Percentiles rank a stretch among this genome's conserved stretches.
Conservation (phyloP, 2,888 invertebrate species). For the Aphodius granarius region DNA sequence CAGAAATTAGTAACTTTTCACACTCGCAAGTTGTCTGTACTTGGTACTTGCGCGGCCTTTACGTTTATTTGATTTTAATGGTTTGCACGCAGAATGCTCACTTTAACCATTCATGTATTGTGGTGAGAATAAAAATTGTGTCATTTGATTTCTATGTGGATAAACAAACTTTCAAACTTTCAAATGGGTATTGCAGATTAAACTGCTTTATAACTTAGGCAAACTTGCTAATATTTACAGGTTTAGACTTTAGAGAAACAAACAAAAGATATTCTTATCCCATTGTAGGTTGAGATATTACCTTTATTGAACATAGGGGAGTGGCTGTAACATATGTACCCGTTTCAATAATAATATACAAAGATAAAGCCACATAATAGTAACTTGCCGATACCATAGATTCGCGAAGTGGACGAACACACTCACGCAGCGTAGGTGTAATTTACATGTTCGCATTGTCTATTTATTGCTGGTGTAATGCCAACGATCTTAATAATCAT, state of each 20-base stretch:
- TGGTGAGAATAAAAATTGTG: background rate
- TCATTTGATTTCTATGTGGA: background rate
- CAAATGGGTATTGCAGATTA: background rate
- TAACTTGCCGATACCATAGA: constrained; percentile 47
- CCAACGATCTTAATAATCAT: constrained; percentile 22
- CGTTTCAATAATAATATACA: constrained; percentile 49
- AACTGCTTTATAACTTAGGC: background rate
- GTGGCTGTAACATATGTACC: constrained; percentile 50
- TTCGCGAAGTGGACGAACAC: constrained; percentile 29
- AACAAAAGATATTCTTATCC: background rate
- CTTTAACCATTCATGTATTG: background rate
- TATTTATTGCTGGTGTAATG: constrained; percentile 31
- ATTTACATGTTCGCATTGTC: constrained; percentile 46
- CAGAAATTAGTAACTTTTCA: constrained; percentile 32
- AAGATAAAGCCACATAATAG: constrained; percentile 51
- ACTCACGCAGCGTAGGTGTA: constrained; percentile 44
- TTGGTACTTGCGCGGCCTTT: constrained; percentile 30
- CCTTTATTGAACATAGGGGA: constrained; percentile 30
- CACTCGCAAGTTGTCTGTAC: constrained; percentile 19
- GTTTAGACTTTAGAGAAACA: background rate
- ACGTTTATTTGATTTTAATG: constrained; percentile 33
- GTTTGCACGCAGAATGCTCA: constrained; percentile 27
- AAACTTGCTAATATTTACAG: background rate
- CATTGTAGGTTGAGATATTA: background rate
- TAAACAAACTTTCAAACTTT: background rate